Percentiles rank a stretch among this genome's conserved stretches.
These are phyloP conservation scores for Noctua comes DNA, from an alignment of 2,888 invertebrate species.

Conservation along the genomic window DNA sequence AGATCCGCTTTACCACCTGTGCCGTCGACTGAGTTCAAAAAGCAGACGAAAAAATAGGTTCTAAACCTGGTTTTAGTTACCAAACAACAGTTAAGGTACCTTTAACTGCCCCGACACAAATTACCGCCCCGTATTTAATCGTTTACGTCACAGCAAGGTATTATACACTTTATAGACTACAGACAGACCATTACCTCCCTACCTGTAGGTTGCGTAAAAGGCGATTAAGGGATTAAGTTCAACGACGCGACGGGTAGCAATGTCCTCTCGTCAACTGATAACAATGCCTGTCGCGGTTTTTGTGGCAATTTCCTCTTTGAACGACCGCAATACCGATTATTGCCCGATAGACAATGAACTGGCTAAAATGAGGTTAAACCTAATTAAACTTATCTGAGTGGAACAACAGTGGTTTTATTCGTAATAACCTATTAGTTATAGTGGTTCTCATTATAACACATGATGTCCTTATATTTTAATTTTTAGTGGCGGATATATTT, in stretches of 20 bases:
- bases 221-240: slow-evolving; percentile 15
- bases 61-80: neutral
- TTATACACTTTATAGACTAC: neutral
- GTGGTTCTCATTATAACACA: neutral
- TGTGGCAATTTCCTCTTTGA: neutral
- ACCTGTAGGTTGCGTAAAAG: neutral
- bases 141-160: neutral
- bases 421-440: too few relatives aligned
- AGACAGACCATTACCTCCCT: neutral
- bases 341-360: neutral
- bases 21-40: too few relatives aligned
- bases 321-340: neutral
- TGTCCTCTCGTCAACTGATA: neutral
- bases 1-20: too few relatives aligned
- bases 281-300: slow-evolving; percentile 8
- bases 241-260: neutral
- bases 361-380: slow-evolving; percentile 11
- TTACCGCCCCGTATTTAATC: neutral
- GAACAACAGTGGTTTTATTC: neutral
- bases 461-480: neutral
- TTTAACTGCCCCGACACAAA: neutral
- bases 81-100: neutral
- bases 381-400: neutral
- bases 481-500: neutral
- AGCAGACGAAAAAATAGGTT: neutral